A percentile compares a stretch with the other conserved stretches of the same genome.
Evolutionary conservation across 2,888 invertebrate genomes (phyloP).

Genomic region (Plusia festucae): DNA sequence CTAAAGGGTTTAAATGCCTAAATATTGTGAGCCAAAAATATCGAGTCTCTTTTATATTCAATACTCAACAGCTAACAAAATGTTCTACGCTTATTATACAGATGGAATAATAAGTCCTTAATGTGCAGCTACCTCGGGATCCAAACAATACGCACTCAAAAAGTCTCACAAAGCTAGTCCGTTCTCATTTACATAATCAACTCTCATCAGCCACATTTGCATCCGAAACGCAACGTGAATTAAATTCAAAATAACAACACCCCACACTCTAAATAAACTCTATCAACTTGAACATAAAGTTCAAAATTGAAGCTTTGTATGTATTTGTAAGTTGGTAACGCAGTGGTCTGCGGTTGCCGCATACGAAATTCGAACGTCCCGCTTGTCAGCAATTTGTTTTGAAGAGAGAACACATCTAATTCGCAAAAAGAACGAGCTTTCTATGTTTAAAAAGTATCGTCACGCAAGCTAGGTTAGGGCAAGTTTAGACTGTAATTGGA

Average conservation of each 20-base stretch:
- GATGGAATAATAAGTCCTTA: slow-evolving; percentile 51
- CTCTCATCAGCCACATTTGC: slow-evolving; percentile 84
- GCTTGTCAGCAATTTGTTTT: slow-evolving; percentile 89
- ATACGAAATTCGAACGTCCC: slow-evolving; percentile 84
- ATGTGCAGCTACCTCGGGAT: slow-evolving; percentile 56
- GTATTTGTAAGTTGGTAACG: slow-evolving; percentile 42
- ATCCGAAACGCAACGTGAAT: slow-evolving; percentile 80
- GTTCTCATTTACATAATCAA: slow-evolving; percentile 83
- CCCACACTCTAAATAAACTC: slow-evolving; percentile 44
- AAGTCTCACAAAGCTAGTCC: slow-evolving; percentile 68
- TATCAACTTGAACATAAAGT: slow-evolving; percentile 40
- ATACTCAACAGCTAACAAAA: slow-evolving; percentile 28
- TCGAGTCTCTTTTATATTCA: slow-evolving; percentile 24
- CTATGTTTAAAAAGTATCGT: slow-evolving; percentile 87
- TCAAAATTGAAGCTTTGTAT: slow-evolving; percentile 40
- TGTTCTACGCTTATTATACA: slow-evolving; percentile 35
- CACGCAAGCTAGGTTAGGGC: slow-evolving; percentile 79
- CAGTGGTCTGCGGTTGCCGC: slow-evolving; percentile 72
- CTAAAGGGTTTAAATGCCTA: background rate
- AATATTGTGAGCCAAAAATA: background rate
- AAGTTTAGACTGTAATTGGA: slow-evolving; percentile 41
- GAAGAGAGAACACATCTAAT: slow-evolving; percentile 88
- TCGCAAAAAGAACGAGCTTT: slow-evolving; percentile 86
- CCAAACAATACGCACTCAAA: slow-evolving; percentile 71
- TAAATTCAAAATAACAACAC: slow-evolving; percentile 73